Evolutionary conservation across 2,113 vertebrate genomes (phyloP), one percentile per base, ranked within the genome.

Genomic region (Coryphaenoides rupestris): DNA sequence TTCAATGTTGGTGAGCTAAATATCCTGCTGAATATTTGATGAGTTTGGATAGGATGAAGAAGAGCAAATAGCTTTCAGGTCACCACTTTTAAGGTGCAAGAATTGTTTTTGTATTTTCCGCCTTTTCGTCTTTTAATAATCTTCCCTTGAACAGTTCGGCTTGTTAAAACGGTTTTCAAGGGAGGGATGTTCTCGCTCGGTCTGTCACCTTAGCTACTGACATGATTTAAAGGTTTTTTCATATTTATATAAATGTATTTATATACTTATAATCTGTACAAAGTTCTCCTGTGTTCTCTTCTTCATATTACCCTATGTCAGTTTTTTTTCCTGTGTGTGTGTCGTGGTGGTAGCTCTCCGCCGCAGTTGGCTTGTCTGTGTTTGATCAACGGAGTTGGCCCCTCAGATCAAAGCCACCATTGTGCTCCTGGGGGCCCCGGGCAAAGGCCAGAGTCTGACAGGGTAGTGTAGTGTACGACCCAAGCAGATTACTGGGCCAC

Each of bases 391-490:
- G 19, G 65, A 19, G 49, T 74, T 78, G 58, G n/a, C 47, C 64
- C 80, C 81, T 65, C 73, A 78, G 75, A 81, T 86, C 78, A 75
- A 77, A 70, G 75, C 68, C 80, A 72, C 74, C 77, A 69, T 76
- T 76, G 70, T 79, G 79, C 72, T 75, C 65, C n/a, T n/a, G 47
- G 60, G 74, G 79, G 78, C 74, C 68, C n/a, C 17, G 62, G 66
- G 74, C 76, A 83, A 78, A 84, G 68, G 77, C 63, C 52, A 22
- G 60, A 56, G 58, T 40, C 62, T 66, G 66, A 74, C 74, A 79
- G 46, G 59, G 80, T 49, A 49, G 45, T 40, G 80, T 49, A 49
- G 45, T 40, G 33, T 40, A 40, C 2, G 33, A 40, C 4, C 33
- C 33, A 40, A 40, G 33, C 13, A 40, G 33, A 40, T 40, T 40